phyloP scores from a whole-genome alignment of 2,888 invertebrate genomes.

The Eretmocerus hayati region DNA sequence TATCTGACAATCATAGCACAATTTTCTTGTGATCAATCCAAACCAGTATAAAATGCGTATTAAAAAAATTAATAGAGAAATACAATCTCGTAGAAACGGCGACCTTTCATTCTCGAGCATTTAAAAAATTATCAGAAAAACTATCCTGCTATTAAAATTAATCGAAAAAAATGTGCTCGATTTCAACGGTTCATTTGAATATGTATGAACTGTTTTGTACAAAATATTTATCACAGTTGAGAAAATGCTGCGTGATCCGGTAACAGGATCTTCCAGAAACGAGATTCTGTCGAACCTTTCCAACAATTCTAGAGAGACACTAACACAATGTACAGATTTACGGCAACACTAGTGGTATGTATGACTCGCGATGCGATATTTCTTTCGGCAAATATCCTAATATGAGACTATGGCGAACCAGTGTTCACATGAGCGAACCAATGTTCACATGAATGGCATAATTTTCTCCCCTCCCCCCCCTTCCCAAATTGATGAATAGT shows the following conservation, averaged over 20 bases:
- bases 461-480: no score
- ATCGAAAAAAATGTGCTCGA: slow-evolving; percentile 17
- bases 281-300: slow-evolving; percentile 8
- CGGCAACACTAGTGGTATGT: not conserved
- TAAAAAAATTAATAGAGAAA: slow-evolving; percentile 15
- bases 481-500: no score
- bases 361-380: slow-evolving; percentile 7
- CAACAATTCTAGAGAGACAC: slow-evolving; percentile 3
- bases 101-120: slow-evolving; percentile 11
- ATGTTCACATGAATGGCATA: no score
- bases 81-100: slow-evolving; percentile 15
- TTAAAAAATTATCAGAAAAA: slow-evolving; percentile 12
- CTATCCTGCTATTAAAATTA: slow-evolving; percentile 19
- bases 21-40: slow-evolving; percentile 9
- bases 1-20: slow-evolving; percentile 16
- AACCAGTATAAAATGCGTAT: slow-evolving; percentile 15
- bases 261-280: slow-evolving; percentile 17
- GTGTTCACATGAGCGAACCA: no score
- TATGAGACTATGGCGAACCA: no score
- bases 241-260: slow-evolving; percentile 19
- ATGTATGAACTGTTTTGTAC: slow-evolving; percentile 17
- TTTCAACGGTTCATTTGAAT: slow-evolving; percentile 17
- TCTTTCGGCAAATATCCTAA: slow-evolving; percentile 10
- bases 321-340: slow-evolving; percentile 12
- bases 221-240: slow-evolving; percentile 23